Percentiles rank a stretch among this genome's conserved stretches.
These are phyloP conservation scores for Apocrypta bakeri DNA, from an alignment of 1,140 invertebrate species.

Conservation along the genomic window DNA sequence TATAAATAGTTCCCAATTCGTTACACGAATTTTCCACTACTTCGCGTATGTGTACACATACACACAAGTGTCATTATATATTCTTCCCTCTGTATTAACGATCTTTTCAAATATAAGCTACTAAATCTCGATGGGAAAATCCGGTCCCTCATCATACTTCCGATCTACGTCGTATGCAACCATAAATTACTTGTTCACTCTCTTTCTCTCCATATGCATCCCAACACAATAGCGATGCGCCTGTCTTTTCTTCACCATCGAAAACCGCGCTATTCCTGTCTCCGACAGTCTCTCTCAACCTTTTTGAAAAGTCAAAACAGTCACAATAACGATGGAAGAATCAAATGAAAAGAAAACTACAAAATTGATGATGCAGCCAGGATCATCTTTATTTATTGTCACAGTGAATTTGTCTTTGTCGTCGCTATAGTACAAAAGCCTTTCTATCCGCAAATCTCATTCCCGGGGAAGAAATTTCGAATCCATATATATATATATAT, in stretches of 20 bases:
- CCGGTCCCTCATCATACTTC: neutral
- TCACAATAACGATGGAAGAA: neutral
- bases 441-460: neutral
- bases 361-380: neutral
- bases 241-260: neutral
- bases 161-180: neutral
- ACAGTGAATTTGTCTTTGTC: constrained; percentile 7
- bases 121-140: neutral
- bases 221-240: neutral
- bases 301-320: neutral
- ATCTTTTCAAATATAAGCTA: too few relatives aligned
- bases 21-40: too few relatives aligned
- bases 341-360: neutral
- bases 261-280: neutral
- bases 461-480: neutral
- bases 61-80: too few relatives aligned
- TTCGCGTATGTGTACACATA: too few relatives aligned
- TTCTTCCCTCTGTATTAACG: too few relatives aligned
- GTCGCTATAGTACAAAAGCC: neutral
- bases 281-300: neutral
- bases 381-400: neutral
- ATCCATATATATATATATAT: neutral
- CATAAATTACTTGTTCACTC: neutral
- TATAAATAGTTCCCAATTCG: too few relatives aligned
- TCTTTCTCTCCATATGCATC: too few relatives aligned